These are phyloP conservation scores for Aradophagus sp. DNA, from an alignment of 1,140 invertebrate species.

Conservation along the genomic window DNA sequence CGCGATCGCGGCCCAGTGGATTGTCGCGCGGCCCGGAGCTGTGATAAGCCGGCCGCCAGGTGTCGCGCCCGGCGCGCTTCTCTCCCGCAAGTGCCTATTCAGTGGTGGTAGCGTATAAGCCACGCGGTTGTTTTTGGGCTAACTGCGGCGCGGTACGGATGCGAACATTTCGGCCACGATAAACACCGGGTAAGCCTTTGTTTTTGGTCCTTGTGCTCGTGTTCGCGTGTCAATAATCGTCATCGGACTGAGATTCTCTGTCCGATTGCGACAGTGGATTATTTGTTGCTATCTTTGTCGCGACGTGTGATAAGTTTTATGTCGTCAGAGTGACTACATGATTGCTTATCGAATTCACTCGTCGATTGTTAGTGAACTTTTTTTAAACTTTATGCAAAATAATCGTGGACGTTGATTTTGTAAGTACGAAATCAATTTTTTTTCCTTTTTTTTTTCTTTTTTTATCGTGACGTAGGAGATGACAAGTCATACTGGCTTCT, in stretches of 20 bases:
- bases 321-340: too few species aligned
- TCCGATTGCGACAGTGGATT: too few species aligned
- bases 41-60: neutral
- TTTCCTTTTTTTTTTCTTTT: too few species aligned
- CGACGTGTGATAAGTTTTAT: too few species aligned
- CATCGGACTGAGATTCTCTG: too few species aligned
- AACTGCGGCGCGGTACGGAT: constrained; percentile 20
- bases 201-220: neutral
- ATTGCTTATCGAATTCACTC: too few species aligned
- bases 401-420: too few species aligned
- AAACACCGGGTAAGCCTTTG: constrained; percentile 11
- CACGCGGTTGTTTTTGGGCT: neutral
- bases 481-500: too few species aligned
- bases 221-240: neutral
- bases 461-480: too few species aligned
- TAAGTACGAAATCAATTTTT: too few species aligned
- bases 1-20: neutral
- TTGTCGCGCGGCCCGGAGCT: neutral
- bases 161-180: constrained; percentile 13
- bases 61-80: neutral
- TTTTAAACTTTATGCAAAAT: too few species aligned
- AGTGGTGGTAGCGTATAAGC: constrained; percentile 1
- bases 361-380: too few species aligned
- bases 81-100: constrained; percentile 19
- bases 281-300: constrained; percentile 4